These are phyloP conservation scores for Nansenia antarctica DNA, from an alignment of 2,113 vertebrate genomes.

Conservation along the genomic window DNA sequence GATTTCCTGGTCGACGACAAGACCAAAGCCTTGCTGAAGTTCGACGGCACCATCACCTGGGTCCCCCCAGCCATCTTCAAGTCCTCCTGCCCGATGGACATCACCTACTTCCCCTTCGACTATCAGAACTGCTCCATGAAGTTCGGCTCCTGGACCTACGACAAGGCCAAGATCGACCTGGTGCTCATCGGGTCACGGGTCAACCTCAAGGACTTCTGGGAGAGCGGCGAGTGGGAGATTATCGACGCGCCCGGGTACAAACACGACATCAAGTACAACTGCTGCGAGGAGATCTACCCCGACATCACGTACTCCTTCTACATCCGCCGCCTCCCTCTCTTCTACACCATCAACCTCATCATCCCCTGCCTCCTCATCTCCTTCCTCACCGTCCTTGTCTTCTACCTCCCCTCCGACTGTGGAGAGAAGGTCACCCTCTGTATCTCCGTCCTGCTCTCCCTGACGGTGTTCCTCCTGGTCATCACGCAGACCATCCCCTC, in stretches of 20 bases:
- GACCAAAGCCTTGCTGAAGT: constrained; percentile 90
- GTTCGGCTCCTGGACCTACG: constrained; percentile 95
- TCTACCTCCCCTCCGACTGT: constrained; percentile 93
- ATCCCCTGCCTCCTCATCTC: constrained; percentile 95
- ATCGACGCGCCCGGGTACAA: constrained; percentile 94
- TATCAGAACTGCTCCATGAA: constrained; percentile 97
- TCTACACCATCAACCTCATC: constrained; percentile 93
- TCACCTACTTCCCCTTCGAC: constrained; percentile 96
- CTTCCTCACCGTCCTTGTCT: constrained; percentile 91
- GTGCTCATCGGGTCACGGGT: constrained; percentile 93
- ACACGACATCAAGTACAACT: constrained; percentile 97
- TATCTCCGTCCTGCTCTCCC: constrained; percentile 92
- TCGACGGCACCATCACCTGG: constrained; percentile 90
- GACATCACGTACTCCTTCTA: constrained; percentile 98
- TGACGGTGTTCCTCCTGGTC: constrained; percentile 93
- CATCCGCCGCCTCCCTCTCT: constrained; percentile 90
- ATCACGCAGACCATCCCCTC: constrained; percentile 97
- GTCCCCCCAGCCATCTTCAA: constrained; percentile 93
- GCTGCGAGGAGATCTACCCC: constrained; percentile 95
- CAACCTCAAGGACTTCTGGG: constrained; percentile 94
- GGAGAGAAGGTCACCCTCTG: constrained; percentile 96
- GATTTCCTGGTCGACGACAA: constrained; percentile 92
- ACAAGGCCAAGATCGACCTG: constrained; percentile 95
- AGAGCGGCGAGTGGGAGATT: constrained; percentile 96
- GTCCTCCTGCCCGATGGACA: constrained; percentile 96